Evolutionary conservation across 1,140 invertebrate species (phyloP).

Genomic region (Arctopsyche grandis): DNA sequence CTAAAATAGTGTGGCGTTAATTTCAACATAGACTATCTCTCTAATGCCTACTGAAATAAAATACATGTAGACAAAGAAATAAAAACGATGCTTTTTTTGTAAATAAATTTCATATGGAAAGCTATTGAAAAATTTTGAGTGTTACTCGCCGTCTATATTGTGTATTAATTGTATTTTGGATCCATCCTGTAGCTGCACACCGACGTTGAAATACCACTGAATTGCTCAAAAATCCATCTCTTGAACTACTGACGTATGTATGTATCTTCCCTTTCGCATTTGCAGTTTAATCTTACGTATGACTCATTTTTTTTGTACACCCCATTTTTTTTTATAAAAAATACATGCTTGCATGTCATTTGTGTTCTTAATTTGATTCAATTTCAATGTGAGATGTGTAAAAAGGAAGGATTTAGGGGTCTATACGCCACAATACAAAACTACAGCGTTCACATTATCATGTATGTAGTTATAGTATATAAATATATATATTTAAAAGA

Average conservation of each 20-base stretch:
- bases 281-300: conserved; percentile 14
- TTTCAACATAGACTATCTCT: conserved; percentile 30
- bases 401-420: conserved; percentile 22
- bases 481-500: conserved; percentile 11
- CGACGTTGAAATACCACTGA: neutral
- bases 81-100: conserved; percentile 29
- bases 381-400: neutral
- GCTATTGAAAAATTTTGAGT: conserved; percentile 22
- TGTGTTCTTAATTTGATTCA: neutral
- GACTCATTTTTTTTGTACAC: neutral
- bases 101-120: conserved; percentile 33
- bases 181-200: conserved; percentile 19
- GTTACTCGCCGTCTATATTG: conserved; percentile 46
- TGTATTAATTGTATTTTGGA: conserved; percentile 12
- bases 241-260: neutral
- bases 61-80: conserved; percentile 42
- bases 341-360: neutral
- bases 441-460: conserved; percentile 28
- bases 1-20: conserved; percentile 28
- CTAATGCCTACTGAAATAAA: conserved; percentile 29
- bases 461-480: neutral
- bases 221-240: neutral
- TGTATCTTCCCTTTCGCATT: neutral
- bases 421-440: conserved; percentile 38
- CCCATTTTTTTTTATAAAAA: neutral